phyloP scores from a whole-genome alignment of 2,888 invertebrate species.

The Pheosia gnoma region DNA sequence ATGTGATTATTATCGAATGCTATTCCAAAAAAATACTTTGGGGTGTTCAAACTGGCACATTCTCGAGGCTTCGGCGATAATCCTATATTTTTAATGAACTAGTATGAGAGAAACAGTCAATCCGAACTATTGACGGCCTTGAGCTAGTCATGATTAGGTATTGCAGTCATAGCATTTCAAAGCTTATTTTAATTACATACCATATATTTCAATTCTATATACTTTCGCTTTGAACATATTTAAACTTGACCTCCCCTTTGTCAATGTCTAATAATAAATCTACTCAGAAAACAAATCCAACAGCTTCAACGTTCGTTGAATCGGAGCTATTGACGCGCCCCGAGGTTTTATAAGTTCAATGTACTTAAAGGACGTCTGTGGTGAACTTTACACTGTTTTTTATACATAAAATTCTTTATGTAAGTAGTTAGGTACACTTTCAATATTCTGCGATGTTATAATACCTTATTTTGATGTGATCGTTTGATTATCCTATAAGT shows the following conservation, averaged over 20 bases:
- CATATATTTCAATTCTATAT: constrained; percentile 10
- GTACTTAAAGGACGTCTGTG: constrained; percentile 35
- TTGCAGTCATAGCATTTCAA: too few relatives aligned
- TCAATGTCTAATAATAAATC: constrained; percentile 31
- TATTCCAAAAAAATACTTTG: too few relatives aligned
- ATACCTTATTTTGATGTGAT: neutral
- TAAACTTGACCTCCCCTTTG: constrained; percentile 34
- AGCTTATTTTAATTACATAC: constrained; percentile 1
- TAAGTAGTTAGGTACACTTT: neutral
- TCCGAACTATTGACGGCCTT: neutral
- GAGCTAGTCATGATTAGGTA: neutral
- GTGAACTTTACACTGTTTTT: constrained; percentile 16
- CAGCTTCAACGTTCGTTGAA: constrained; percentile 16
- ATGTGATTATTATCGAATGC: too few relatives aligned
- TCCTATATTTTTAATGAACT: too few relatives aligned
- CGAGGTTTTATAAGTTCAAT: constrained; percentile 35
- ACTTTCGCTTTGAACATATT: constrained; percentile 14
- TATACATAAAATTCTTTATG: neutral
- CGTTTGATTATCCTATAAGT: neutral
- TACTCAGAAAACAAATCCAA: constrained; percentile 39
- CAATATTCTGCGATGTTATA: neutral
- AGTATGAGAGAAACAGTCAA: too few relatives aligned
- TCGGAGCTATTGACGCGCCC: constrained; percentile 30
- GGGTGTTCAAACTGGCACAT: too few relatives aligned
- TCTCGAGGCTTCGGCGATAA: too few relatives aligned